Evolutionary conservation across 2,113 vertebrate genomes (phyloP), one percentile per base, ranked within the genome.

Genomic region (Laterallus jamaicensis): DNA sequence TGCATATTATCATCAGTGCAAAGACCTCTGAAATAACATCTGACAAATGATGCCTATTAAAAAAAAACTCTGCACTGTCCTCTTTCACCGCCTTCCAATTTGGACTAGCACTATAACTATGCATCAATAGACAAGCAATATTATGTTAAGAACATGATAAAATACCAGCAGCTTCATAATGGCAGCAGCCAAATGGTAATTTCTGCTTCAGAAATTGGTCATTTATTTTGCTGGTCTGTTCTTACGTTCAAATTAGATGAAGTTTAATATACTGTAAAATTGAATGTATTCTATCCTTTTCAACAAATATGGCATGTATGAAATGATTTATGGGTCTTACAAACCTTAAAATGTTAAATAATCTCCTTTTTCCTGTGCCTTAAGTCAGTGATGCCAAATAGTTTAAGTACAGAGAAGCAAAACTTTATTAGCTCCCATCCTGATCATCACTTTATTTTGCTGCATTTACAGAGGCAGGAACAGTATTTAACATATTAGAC

Each of bases 171-270:
- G 97, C 96, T 97, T 97, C 95, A 96, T 98, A 98, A 97, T 98
- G 98, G 98, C 98, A 98, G 97, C 98, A 97, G 97, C 98, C 98
- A 98, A 98, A 98, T 98, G 97, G 97, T 98, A 98, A 98, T 98
- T 98, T 98, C 98, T 97, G 97, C 98, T 98, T 97, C 97, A 98
- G 97, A 98, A 98, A 98, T 98, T 98, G 98, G 98, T 98, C 98
- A 98, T 98, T 98, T 98, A 98, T 98, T 98, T 98, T 98, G 97
- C 97, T 98, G 97, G 97, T 97, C 97, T 98, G 95, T 98, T 98
- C 97, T 98, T 98, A 98, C 93, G 97, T 98, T 98, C 98, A 98
- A 98, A 98, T 98, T 98, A 98, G 98, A 98, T 98, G 98, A 98
- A 98, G 98, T 97, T 98, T 98, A 98, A 98, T 98, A 98, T 98